These are phyloP conservation scores for Crypturellus tataupa DNA, from an alignment of 2,797 vertebrate genomes.

Conservation along the genomic window DNA sequence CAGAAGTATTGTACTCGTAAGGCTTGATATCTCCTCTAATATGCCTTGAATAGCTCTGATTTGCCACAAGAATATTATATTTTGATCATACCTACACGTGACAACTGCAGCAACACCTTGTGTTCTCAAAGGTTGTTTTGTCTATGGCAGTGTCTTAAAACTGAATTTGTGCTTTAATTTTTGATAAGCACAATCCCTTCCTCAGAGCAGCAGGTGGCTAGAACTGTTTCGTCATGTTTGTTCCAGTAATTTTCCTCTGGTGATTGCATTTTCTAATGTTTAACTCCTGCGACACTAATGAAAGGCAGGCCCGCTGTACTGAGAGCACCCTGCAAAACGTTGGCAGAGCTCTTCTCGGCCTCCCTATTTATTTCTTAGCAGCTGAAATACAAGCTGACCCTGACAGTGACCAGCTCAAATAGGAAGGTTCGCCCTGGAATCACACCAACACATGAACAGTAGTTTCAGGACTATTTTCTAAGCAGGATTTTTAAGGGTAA, in stretches of 20 bases:
- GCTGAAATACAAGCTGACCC: background rate
- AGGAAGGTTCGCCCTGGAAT: background rate
- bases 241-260: slow-evolving; percentile 10
- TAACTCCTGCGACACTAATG: background rate
- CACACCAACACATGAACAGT: background rate
- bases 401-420: background rate
- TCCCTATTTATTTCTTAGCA: accelerated
- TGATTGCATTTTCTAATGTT: background rate
- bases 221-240: background rate
- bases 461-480: background rate
- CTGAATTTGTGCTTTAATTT: background rate
- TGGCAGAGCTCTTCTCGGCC: background rate
- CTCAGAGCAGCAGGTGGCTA: background rate
- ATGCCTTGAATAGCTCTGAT: background rate
- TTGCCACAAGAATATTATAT: background rate
- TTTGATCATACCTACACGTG: background rate
- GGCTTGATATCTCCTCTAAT: background rate
- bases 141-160: background rate
- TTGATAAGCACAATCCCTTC: background rate
- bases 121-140: background rate
- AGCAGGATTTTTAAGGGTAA: background rate
- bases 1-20: background rate
- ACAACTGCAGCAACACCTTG: background rate
- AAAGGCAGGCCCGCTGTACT: background rate
- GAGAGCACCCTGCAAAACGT: accelerated